Conservation (phyloP, 1,140 invertebrate genomes). For the Nilaparvata lugens region DNA sequence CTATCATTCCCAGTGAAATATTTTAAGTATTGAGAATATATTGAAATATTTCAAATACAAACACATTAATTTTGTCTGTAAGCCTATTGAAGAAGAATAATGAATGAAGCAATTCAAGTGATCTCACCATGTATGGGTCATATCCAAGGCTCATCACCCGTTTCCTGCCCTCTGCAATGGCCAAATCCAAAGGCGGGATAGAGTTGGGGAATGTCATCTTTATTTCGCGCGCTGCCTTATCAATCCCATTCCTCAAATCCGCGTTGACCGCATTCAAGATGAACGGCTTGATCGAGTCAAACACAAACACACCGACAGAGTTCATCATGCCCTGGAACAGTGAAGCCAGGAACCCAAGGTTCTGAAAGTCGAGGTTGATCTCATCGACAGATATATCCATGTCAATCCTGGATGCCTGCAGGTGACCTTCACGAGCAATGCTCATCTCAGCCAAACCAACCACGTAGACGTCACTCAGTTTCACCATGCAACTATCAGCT, state of each 20-base stretch:
- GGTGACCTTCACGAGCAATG: constrained; percentile 59
- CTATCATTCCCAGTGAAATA: too few relatives aligned
- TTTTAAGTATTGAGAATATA: too few relatives aligned
- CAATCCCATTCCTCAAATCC: constrained; percentile 38
- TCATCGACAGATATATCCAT: constrained; percentile 70
- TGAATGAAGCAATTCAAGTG: background rate
- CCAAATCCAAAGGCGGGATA: constrained; percentile 73
- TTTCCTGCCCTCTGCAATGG: constrained; percentile 59
- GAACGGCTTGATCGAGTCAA: constrained; percentile 76
- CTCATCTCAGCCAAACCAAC: constrained; percentile 52
- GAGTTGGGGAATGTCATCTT: constrained; percentile 72
- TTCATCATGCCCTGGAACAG: constrained; percentile 67
- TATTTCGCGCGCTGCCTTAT: constrained; percentile 38
- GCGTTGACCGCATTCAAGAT: constrained; percentile 66
- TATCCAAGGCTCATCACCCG: constrained; percentile 56
- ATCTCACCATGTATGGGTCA: constrained; percentile 55
- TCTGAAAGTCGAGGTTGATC: constrained; percentile 69
- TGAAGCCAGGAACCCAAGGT: constrained; percentile 61
- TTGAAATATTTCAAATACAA: background rate
- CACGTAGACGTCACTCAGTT: constrained; percentile 55
- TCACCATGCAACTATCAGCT: constrained; percentile 62
- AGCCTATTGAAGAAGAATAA: background rate
- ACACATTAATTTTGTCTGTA: background rate
- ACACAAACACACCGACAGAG: constrained; percentile 64
- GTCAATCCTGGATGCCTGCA: constrained; percentile 63